Conservation (phyloP, 2,113 vertebrate species). For the Apteryx owenii region DNA sequence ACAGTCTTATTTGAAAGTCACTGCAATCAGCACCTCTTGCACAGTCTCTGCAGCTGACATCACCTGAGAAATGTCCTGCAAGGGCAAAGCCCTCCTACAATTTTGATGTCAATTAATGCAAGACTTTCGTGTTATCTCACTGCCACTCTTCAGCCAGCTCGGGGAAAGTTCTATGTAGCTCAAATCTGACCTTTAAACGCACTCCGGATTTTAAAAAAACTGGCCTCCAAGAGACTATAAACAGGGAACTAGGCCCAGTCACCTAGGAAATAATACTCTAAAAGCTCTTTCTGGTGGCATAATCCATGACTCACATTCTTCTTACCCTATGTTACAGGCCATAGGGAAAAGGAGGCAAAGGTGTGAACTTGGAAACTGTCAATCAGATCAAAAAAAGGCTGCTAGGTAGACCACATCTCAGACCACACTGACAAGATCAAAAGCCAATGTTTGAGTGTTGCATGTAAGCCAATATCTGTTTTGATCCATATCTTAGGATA, state of each 20-base stretch:
- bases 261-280: not conserved
- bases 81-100: not conserved
- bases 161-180: not conserved
- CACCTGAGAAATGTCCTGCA: not conserved
- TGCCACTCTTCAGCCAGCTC: not conserved
- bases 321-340: not conserved
- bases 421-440: not conserved
- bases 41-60: not conserved
- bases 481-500: not conserved
- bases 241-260: not conserved
- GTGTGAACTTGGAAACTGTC: not conserved
- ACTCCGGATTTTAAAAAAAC: not conserved
- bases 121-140: not conserved
- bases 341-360: not conserved
- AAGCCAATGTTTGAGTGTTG: not conserved
- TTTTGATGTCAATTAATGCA: not conserved
- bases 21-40: not conserved
- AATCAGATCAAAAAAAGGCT: not conserved
- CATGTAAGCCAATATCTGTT: not conserved
- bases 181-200: not conserved
- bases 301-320: not conserved
- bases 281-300: not conserved
- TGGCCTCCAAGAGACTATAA: not conserved
- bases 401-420: not conserved
- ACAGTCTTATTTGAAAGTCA: not conserved